Conservation (phyloP, 2,113 vertebrate genomes). For the Perognathus longimembris region DNA sequence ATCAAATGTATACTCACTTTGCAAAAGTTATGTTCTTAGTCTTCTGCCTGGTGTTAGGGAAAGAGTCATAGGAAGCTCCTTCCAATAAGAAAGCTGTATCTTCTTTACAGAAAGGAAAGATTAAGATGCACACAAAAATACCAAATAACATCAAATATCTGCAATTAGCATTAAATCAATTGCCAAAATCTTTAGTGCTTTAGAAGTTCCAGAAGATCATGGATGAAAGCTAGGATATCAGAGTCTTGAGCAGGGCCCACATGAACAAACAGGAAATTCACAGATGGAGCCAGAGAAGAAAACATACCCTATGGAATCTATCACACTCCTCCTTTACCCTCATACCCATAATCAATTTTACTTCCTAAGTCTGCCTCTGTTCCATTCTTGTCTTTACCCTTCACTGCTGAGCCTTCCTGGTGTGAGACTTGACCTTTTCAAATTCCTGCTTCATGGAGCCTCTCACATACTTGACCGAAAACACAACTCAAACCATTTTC, state of each 20-base stretch:
- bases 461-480: not conserved
- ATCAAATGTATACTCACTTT: not conserved
- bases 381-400: not conserved
- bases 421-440: not conserved
- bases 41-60: too few species aligned
- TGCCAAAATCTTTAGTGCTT: not conserved
- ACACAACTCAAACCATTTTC: not conserved
- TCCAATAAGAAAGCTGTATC: not conserved
- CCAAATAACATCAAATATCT: not conserved
- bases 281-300: not conserved
- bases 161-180: not conserved
- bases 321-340: not conserved
- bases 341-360: not conserved
- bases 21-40: not conserved
- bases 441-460: not conserved
- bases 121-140: not conserved
- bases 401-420: not conserved
- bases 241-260: not conserved
- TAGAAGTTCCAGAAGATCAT: not conserved
- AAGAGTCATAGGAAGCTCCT: not conserved
- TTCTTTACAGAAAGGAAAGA: not conserved
- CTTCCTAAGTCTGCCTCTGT: not conserved
- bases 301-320: not conserved
- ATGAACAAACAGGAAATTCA: not conserved
- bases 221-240: not conserved